phyloP scores from a whole-genome alignment of 2,113 vertebrate species.

The zebrafish (Danio rerio) region DNA sequence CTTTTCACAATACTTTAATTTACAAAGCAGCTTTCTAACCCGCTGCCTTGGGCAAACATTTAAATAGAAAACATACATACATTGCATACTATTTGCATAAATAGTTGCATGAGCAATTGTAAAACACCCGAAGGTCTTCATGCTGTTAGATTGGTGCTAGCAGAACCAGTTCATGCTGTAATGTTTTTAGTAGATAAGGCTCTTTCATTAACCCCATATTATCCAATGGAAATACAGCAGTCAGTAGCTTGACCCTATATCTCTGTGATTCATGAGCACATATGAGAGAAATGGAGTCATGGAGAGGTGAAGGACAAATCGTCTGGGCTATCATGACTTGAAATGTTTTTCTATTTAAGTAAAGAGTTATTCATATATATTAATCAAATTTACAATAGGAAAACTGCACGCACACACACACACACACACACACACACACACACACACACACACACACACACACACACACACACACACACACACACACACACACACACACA shows the following conservation, averaged over 20 bases:
- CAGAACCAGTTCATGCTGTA: conserved; percentile 3
- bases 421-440: too few relatives aligned
- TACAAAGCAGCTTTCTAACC: background rate
- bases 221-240: conserved; percentile 27
- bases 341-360: too few relatives aligned
- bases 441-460: too few relatives aligned
- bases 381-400: too few relatives aligned
- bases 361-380: too few relatives aligned
- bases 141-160: background rate
- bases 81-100: background rate
- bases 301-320: conserved; percentile 3
- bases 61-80: background rate
- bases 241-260: background rate
- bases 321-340: too few relatives aligned
- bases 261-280: conserved; percentile 4
- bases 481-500: too few relatives aligned
- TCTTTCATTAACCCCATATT: conserved; percentile 46
- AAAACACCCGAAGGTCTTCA: background rate
- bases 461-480: too few relatives aligned
- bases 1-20: background rate
- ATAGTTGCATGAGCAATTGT: background rate
- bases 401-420: too few relatives aligned
- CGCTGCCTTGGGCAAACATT: background rate
- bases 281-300: background rate
- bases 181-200: conserved; percentile 16